A percentile compares a stretch with the other conserved stretches of the same genome.
These are phyloP conservation scores for Trematomus bernacchii DNA, from an alignment of 2,797 vertebrate species.

Conservation along the genomic window DNA sequence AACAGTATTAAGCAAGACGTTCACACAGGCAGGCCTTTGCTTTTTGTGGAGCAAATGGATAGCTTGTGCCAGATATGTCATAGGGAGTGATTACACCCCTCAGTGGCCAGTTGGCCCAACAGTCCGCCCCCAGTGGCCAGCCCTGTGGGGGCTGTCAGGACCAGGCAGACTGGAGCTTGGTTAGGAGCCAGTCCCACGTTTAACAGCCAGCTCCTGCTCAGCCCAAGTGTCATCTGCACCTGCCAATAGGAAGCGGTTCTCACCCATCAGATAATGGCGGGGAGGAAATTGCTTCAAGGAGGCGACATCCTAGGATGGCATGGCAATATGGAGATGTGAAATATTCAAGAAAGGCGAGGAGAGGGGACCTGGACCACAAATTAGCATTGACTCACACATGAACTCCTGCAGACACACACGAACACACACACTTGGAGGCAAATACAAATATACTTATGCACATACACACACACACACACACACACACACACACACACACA, in stretches of 20 bases:
- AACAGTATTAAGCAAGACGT: slow-evolving; percentile 67
- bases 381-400: slow-evolving; percentile 64
- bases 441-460: too few species aligned
- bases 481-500: slow-evolving; percentile 26
- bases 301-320: slow-evolving; percentile 74
- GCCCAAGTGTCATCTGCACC: slow-evolving; percentile 78
- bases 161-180: slow-evolving; percentile 73
- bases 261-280: slow-evolving; percentile 82
- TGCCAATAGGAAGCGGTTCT: slow-evolving; percentile 77
- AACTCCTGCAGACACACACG: neutral
- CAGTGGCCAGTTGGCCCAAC: slow-evolving; percentile 83
- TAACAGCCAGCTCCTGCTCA: slow-evolving; percentile 77
- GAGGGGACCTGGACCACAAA: slow-evolving; percentile 69
- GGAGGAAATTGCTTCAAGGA: slow-evolving; percentile 85
- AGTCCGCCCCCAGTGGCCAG: slow-evolving; percentile 77
- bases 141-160: slow-evolving; percentile 75
- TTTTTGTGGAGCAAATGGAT: slow-evolving; percentile 65
- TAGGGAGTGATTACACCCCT: slow-evolving; percentile 83
- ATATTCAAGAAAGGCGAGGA: slow-evolving; percentile 68
- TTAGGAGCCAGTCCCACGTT: slow-evolving; percentile 70
- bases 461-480: slow-evolving; percentile 27
- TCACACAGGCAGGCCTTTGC: slow-evolving; percentile 36
- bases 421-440: neutral
- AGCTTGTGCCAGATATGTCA: slow-evolving; percentile 79
- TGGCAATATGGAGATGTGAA: slow-evolving; percentile 79